Evolutionary conservation across 2,113 vertebrate genomes (phyloP), one percentile per base, ranked within the genome.

Genomic region (Neotoma lepida): DNA sequence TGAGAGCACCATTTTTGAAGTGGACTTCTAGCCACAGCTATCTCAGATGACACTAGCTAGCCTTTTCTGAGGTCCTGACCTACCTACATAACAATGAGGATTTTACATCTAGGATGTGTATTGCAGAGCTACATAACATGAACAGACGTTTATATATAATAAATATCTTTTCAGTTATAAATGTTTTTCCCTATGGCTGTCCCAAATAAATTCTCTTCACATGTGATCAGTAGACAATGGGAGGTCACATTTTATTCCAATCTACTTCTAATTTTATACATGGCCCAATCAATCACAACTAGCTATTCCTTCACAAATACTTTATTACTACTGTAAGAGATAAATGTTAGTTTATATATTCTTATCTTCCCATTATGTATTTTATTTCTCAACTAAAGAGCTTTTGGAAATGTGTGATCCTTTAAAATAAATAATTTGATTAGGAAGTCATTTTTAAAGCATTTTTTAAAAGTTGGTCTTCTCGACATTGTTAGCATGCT

Each of bases 381-480:
- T 89, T 96, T 82, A n/a, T 56, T 74, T 88, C n/a, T 33, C 87
- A 94, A 64, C 80, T 90, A 89, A 80, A 70, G 33, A 81, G 73
- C 6, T 44, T 58, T 94, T 49, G 18, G 41, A 94, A 96, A 88
- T 89, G 18, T 88, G 20, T 30, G 89, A 46, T 89, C 46, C 41
- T 86, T 74, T 70, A 95, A 9, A 86, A 90, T 41, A 88, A 96
- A 92, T 91, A 96, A 97, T 81, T 96, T 74, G 80, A 96, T 95
- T 87, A 97, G 96, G 90, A 96, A 97, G 78, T 95, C 91, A 85
- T 94, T 63, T 97, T 51, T 94, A 61, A 93, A 41, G 35, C 22
- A 41, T 82, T 28, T 30, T 61, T 44, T 44, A 9, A 41, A 63
- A 96, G 54, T 86, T 93, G 91, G 49, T 64, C 86, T 88, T 93